These are phyloP conservation scores for Elegia similella DNA, from an alignment of 2,888 invertebrate genomes.

Conservation along the genomic window DNA sequence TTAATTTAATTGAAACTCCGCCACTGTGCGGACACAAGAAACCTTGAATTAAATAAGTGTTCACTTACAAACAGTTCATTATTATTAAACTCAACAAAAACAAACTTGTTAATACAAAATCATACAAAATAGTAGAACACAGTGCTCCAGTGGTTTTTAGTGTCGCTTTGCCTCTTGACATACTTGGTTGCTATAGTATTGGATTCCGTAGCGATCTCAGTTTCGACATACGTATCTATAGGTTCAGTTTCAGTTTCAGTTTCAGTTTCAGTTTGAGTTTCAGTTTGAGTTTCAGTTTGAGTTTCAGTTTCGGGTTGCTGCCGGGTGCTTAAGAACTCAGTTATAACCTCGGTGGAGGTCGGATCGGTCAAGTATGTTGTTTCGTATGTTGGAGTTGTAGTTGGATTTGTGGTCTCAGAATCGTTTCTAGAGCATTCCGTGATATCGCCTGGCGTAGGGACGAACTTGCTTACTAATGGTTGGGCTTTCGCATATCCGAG, in stretches of 20 bases:
- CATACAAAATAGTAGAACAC: constrained; percentile 9
- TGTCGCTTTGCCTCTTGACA: background rate
- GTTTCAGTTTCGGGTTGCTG: too few relatives aligned
- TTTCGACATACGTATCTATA: too few relatives aligned
- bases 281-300: too few relatives aligned
- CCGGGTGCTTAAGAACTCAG: background rate
- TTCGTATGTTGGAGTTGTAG: background rate
- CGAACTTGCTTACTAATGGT: constrained; percentile 34
- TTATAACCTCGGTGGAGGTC: background rate
- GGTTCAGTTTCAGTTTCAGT: too few relatives aligned
- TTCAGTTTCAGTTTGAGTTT: too few relatives aligned
- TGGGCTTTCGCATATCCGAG: constrained; percentile 58
- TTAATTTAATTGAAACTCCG: too few relatives aligned
- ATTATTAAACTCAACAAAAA: background rate
- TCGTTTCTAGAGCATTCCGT: constrained; percentile 58
- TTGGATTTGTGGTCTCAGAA: constrained; percentile 26
- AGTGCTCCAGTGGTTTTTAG: background rate
- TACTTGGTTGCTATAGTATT: too few relatives aligned
- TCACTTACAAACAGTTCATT: background rate
- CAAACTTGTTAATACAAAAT: background rate
- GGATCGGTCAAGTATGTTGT: background rate
- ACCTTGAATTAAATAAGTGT: background rate
- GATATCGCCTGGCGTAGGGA: constrained; percentile 54
- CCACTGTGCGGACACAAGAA: too few relatives aligned
- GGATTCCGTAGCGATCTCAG: too few relatives aligned